Evolutionary conservation across 2,888 invertebrate species (phyloP).

Genomic region (Chrysolina oricalcia): DNA sequence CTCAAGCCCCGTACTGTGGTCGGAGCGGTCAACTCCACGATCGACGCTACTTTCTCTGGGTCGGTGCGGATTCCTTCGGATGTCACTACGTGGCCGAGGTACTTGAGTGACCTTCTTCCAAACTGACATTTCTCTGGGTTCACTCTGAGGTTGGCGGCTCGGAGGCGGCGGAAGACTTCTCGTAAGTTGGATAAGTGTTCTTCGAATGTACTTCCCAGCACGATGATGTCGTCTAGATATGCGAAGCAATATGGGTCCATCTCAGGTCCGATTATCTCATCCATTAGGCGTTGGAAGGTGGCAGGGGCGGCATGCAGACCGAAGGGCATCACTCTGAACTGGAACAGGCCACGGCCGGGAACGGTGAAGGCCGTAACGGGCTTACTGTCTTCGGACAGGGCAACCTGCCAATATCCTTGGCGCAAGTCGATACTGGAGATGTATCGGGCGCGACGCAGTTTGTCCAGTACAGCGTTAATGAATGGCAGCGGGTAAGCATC

Average conservation of each 20-base stretch:
- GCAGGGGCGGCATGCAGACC: too few species aligned
- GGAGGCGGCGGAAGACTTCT: too few species aligned
- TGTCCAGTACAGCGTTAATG: slow-evolving; percentile 56
- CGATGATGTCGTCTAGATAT: neutral
- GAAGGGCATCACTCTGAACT: slow-evolving; percentile 55
- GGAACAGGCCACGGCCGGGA: slow-evolving; percentile 45
- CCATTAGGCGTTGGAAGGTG: neutral
- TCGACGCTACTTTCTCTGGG: slow-evolving; percentile 51
- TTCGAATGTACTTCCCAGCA: neutral
- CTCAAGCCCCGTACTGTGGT: neutral
- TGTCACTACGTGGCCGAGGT: slow-evolving; percentile 55
- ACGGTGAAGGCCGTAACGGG: neutral
- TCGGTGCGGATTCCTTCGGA: slow-evolving; percentile 36
- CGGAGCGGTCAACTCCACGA: neutral
- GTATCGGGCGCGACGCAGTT: slow-evolving; percentile 53
- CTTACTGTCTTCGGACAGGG: neutral
- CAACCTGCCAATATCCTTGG: slow-evolving; percentile 61
- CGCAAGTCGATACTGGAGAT: slow-evolving; percentile 42
- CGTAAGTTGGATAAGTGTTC: neutral
- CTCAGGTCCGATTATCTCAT: neutral
- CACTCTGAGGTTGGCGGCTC: neutral
- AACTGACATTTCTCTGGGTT: slow-evolving; percentile 20
- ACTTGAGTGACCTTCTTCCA: slow-evolving; percentile 52
- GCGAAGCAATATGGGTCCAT: neutral
- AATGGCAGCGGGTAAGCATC: slow-evolving; percentile 58